These are phyloP conservation scores for Isurus oxyrinchus DNA, from an alignment of 2,113 vertebrate species.

Conservation along the genomic window DNA sequence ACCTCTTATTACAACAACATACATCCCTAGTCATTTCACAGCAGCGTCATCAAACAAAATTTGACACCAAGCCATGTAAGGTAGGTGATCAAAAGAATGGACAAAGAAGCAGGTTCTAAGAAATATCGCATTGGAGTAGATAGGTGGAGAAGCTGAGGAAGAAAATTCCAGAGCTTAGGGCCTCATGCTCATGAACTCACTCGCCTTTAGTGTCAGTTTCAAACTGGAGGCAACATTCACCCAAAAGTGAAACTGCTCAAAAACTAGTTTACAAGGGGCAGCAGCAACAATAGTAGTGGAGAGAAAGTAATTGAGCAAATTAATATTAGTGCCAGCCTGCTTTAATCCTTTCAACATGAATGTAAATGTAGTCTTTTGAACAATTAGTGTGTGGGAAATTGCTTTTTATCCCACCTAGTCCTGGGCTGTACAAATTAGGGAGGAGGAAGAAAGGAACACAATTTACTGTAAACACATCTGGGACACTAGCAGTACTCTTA, in stretches of 20 bases:
- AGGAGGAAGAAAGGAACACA: neutral
- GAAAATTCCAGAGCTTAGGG: neutral
- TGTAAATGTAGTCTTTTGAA: neutral
- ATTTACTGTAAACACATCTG: neutral
- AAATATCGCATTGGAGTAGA: neutral
- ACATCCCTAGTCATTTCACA: too few species aligned
- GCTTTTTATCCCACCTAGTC: neutral
- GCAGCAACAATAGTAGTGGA: neutral
- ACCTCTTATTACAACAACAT: neutral
- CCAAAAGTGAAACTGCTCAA: neutral
- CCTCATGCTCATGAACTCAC: neutral
- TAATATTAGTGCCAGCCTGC: neutral
- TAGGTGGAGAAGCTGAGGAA: neutral
- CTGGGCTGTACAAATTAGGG: neutral
- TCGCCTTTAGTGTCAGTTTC: neutral
- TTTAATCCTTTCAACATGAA: neutral
- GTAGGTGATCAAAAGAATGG: neutral
- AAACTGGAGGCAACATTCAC: neutral
- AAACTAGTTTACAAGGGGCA: too few species aligned
- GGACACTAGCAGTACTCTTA: neutral
- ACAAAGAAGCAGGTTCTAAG: neutral
- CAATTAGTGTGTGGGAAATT: neutral
- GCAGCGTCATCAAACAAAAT: neutral
- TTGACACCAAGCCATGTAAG: neutral
- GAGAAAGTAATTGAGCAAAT: neutral